Conservation (phyloP, 2,113 vertebrate genomes). For the Platysternon megacephalum region DNA sequence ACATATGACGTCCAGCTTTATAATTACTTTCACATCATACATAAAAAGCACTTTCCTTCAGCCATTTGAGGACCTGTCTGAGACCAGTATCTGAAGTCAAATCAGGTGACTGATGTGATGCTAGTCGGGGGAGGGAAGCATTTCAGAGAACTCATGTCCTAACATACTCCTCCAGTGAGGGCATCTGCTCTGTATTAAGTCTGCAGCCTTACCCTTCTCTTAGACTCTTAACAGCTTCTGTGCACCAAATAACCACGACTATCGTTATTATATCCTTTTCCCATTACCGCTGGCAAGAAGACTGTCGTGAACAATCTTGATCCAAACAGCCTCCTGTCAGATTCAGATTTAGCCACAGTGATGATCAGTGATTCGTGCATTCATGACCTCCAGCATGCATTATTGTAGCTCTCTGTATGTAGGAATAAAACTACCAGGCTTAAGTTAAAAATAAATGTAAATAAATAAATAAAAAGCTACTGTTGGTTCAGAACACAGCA, state of each 20-base stretch:
- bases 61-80: not conserved
- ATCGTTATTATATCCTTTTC: not conserved
- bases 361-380: not conserved
- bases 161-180: not conserved
- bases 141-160: not conserved
- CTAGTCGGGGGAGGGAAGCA: not conserved
- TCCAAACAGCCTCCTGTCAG: not conserved
- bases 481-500: not conserved
- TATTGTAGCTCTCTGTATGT: not conserved
- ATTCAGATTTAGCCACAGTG: not conserved
- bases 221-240: not conserved
- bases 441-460: not conserved
- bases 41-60: not conserved
- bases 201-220: not conserved
- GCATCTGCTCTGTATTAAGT: not conserved
- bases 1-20: rapidly evolving
- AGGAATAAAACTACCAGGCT: not conserved
- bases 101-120: not conserved
- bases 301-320: not conserved
- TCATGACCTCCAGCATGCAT: not conserved
- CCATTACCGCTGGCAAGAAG: not conserved
- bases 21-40: not conserved
- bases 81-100: not conserved
- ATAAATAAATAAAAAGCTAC: not conserved
- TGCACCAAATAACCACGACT: not conserved